Percentiles rank a stretch among this genome's conserved stretches.
These are phyloP conservation scores for Microcebus tavaratra DNA, from an alignment of 2,113 vertebrate species.

Conservation along the genomic window DNA sequence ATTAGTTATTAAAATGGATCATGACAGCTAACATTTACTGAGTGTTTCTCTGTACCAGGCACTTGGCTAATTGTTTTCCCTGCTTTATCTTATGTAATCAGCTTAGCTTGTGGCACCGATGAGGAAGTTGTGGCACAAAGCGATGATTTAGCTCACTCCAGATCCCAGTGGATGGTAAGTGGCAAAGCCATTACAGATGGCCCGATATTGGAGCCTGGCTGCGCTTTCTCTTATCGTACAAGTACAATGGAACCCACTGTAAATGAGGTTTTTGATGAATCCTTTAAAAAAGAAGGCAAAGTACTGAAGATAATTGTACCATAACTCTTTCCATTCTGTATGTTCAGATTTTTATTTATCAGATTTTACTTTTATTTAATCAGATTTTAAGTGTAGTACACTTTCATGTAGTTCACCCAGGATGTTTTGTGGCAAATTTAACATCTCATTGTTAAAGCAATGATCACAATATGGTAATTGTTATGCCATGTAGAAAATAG, in stretches of 20 bases:
- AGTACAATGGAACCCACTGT: not conserved
- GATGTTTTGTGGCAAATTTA: not conserved
- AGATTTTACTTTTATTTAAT: not conserved
- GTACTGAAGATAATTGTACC: not conserved
- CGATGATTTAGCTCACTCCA: fast-evolving
- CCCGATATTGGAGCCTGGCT: not conserved
- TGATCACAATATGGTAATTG: fast-evolving
- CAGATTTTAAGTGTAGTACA: not conserved
- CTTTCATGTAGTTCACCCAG: not conserved
- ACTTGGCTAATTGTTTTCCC: not conserved
- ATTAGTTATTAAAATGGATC: not conserved
- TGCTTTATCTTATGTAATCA: not conserved
- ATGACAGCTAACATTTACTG: not conserved
- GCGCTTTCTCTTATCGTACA: not conserved
- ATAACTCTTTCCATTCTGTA: not conserved
- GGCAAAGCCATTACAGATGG: not conserved
- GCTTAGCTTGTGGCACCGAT: not conserved
- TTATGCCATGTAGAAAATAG: not conserved
- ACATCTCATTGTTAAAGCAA: not conserved
- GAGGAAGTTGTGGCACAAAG: not conserved
- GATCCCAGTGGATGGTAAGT: fast-evolving
- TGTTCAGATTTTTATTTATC: not conserved
- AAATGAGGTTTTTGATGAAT: not conserved
- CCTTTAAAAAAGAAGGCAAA: not conserved
- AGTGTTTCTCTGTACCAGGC: not conserved